Evolutionary conservation across 2,888 invertebrate species (phyloP).

Genomic region (Sacculina carcini): DNA sequence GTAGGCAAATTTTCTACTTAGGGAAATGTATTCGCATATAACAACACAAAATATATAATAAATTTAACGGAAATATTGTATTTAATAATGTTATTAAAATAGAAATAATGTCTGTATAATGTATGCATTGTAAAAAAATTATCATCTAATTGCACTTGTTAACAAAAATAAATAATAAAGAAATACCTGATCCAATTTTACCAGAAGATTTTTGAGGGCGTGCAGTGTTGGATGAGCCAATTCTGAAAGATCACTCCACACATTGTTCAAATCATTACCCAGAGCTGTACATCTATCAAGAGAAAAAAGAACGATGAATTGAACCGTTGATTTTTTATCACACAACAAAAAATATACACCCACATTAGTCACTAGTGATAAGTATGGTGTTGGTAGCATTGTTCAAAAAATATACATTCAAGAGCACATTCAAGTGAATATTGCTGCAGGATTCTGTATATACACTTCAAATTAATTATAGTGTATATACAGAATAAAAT

Average conservation of each 20-base stretch:
- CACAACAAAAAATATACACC: not conserved
- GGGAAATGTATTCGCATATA: too few species aligned
- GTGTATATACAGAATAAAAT: not conserved
- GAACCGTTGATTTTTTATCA: not conserved
- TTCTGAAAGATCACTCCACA: constrained; percentile 65
- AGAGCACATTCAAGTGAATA: not conserved
- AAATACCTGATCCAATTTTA: constrained; percentile 47
- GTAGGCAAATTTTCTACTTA: too few species aligned
- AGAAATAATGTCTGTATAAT: too few species aligned
- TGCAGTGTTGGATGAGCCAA: constrained; percentile 77
- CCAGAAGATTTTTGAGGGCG: constrained; percentile 49
- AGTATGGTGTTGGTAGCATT: not conserved
- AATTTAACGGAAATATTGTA: constrained; percentile 6
- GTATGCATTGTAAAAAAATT: not conserved
- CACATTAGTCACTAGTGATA: not conserved
- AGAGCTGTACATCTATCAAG: constrained; percentile 41
- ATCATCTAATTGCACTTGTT: not conserved
- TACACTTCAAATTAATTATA: not conserved
- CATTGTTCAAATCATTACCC: constrained; percentile 78
- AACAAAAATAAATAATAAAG: constrained; percentile 7
- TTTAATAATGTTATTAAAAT: too few species aligned
- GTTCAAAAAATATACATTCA: not conserved
- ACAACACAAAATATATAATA: not conserved
- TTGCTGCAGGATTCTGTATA: not conserved
- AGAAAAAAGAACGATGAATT: not conserved